phyloP scores from a whole-genome alignment of 2,888 invertebrate species.

The Drosophila anomelani region DNA sequence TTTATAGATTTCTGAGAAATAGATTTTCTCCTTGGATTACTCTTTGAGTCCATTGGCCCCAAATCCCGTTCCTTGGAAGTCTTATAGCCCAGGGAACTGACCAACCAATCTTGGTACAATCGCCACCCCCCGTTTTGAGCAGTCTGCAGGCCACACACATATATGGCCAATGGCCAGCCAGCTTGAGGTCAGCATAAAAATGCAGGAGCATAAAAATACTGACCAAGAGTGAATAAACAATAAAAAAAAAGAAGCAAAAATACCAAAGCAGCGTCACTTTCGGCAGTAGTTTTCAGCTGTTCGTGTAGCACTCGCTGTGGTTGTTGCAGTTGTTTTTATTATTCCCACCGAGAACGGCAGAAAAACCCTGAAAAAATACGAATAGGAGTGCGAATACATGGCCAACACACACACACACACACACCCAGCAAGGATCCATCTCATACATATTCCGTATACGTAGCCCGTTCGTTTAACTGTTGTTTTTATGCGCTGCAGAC shows the following conservation, averaged over 20 bases:
- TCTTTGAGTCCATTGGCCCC: neutral
- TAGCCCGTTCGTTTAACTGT: constrained; percentile 83
- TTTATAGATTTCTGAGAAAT: neutral
- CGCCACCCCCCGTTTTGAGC: neutral
- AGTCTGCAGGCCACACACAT: constrained; percentile 2
- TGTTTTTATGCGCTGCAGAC: constrained; percentile 84
- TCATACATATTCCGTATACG: constrained; percentile 82
- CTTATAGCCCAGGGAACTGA: neutral
- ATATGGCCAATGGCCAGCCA: constrained; percentile 50
- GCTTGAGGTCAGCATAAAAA: constrained; percentile 60
- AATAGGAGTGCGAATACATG: constrained; percentile 24
- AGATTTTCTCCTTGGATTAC: neutral
- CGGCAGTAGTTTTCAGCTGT: constrained; percentile 70
- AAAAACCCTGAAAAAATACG: constrained; percentile 30
- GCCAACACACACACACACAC: constrained; percentile 32
- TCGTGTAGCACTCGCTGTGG: constrained; percentile 47
- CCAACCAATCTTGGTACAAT: constrained; percentile 7
- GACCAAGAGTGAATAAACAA: constrained; percentile 52
- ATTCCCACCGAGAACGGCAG: constrained; percentile 31
- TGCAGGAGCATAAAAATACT: constrained; percentile 61
- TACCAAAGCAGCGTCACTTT: constrained; percentile 58
- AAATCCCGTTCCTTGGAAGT: neutral
- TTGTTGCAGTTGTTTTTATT: constrained; percentile 50
- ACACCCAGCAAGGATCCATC: constrained; percentile 52
- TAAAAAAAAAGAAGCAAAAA: constrained; percentile 42